A percentile compares a stretch with the other conserved stretches of the same genome.
Conservation (phyloP, 2,888 invertebrate genomes). For the Lacanobia oleracea region DNA sequence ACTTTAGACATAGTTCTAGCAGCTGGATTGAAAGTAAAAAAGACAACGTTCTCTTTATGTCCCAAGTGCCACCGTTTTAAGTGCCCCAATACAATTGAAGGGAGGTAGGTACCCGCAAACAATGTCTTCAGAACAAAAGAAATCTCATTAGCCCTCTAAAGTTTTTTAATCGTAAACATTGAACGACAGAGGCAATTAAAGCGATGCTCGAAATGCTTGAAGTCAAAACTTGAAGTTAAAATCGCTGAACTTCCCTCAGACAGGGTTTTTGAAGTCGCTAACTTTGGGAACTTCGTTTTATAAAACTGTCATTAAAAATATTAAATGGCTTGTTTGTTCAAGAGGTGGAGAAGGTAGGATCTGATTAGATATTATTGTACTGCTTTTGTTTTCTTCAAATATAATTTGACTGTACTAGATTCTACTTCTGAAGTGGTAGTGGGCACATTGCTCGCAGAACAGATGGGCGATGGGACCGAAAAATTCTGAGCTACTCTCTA, state of each 20-base stretch:
- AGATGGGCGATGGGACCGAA: too few species aligned
- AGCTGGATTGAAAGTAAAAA: constrained; percentile 9
- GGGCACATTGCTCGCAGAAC: too few species aligned
- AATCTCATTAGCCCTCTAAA: constrained; percentile 63
- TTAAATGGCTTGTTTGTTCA: constrained; percentile 43
- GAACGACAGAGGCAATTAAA: constrained; percentile 62
- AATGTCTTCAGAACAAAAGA: constrained; percentile 62
- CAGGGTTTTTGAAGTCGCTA: constrained; percentile 46
- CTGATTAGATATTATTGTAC: constrained; percentile 22
- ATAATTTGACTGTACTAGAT: too few species aligned
- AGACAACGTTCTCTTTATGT: constrained; percentile 11
- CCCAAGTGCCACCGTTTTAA: constrained; percentile 15
- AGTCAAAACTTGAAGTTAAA: constrained; percentile 56
- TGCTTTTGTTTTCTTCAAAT: constrained; percentile 1
- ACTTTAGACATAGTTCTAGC: not conserved
- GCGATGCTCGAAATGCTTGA: constrained; percentile 55
- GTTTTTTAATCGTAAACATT: constrained; percentile 67
- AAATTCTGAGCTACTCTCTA: too few species aligned
- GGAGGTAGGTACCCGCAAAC: constrained; percentile 34
- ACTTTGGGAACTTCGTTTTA: constrained; percentile 50
- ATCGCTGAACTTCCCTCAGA: constrained; percentile 43
- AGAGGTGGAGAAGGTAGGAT: constrained; percentile 1
- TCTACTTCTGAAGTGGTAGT: too few species aligned
- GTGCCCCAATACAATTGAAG: constrained; percentile 44
- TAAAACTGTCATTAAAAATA: constrained; percentile 65